A percentile compares a stretch with the other conserved stretches of the same genome.
phyloP scores from a whole-genome alignment of 2,113 vertebrate genomes.

The Sialia sialis region DNA sequence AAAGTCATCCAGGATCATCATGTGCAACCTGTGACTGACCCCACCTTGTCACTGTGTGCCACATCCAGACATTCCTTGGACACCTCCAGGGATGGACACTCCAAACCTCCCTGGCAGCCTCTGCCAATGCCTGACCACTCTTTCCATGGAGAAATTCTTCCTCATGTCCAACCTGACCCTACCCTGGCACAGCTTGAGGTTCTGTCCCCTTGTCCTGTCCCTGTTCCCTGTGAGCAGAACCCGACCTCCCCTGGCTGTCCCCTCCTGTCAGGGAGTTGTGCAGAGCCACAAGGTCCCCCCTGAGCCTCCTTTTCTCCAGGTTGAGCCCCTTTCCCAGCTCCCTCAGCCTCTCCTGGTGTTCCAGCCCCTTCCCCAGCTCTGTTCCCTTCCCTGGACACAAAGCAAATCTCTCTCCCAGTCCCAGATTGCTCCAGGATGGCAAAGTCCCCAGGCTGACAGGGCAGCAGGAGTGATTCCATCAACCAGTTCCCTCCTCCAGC shows the following conservation, averaged over 20 bases:
- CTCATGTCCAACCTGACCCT: neutral
- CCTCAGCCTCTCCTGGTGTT: fast-evolving
- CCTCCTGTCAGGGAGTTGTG: too few species aligned
- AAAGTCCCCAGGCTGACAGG: neutral
- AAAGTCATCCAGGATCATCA: neutral
- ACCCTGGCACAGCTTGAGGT: fast-evolving
- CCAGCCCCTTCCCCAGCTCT: neutral
- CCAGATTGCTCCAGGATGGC: neutral
- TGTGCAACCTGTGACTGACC: too few species aligned
- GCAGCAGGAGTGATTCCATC: neutral
- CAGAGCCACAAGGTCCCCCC: too few species aligned
- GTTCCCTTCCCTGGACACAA: neutral
- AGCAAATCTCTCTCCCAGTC: neutral
- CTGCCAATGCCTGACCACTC: fast-evolving
- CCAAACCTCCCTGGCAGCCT: neutral
- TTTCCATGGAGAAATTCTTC: neutral
- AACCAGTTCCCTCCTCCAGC: neutral
- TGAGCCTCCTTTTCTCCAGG: neutral
- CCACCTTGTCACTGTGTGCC: neutral
- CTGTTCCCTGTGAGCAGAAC: too few species aligned
- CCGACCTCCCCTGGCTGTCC: too few species aligned
- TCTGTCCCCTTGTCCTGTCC: fast-evolving
- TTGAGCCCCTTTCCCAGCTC: neutral
- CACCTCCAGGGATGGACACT: neutral
- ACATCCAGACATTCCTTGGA: fast-evolving